A percentile compares a stretch with the other conserved stretches of the same genome.
Conservation (phyloP, 2,113 vertebrate genomes). For the Syngnathus floridae region DNA sequence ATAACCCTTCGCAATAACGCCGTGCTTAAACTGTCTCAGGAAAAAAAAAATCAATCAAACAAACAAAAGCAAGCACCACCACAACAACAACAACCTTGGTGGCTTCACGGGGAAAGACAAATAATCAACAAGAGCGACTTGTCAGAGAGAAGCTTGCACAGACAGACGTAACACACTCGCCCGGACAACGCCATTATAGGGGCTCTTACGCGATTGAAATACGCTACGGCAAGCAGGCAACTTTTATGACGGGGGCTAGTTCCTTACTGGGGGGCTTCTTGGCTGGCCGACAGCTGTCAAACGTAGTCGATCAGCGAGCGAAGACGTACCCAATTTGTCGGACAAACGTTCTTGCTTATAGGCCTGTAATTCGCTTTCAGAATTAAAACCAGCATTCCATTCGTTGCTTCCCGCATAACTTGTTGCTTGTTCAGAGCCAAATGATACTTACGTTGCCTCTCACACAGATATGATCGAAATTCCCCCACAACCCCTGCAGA, state of each 20-base stretch:
- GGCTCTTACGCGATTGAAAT: conserved; percentile 86
- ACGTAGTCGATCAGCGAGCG: conserved; percentile 23
- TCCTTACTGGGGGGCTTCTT: conserved; percentile 49
- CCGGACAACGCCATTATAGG: conserved; percentile 79
- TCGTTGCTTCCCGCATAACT: conserved; percentile 72
- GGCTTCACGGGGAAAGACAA: conserved; percentile 76
- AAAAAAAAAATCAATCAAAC: conserved; percentile 55
- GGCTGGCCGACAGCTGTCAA: conserved; percentile 46
- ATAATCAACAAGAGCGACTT: conserved; percentile 78
- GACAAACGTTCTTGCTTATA: background rate
- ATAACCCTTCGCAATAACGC: conserved; percentile 99
- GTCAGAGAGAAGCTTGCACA: conserved; percentile 76
- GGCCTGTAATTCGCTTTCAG: conserved; percentile 43
- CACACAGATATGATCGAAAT: background rate
- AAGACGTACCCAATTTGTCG: background rate
- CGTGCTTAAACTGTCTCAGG: conserved; percentile 89
- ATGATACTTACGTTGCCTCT: conserved; percentile 61
- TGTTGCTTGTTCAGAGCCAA: conserved; percentile 77
- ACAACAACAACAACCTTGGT: conserved; percentile 70
- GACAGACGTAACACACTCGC: conserved; percentile 84
- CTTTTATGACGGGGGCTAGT: conserved; percentile 53
- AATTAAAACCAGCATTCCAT: conserved; percentile 1
- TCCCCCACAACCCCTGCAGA: background rate
- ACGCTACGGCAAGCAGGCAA: conserved; percentile 61
- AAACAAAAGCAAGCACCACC: background rate